Evolutionary conservation across 2,797 vertebrate species (phyloP), one percentile per base, ranked within the genome.

Genomic region (Intellagama lesueurii): DNA sequence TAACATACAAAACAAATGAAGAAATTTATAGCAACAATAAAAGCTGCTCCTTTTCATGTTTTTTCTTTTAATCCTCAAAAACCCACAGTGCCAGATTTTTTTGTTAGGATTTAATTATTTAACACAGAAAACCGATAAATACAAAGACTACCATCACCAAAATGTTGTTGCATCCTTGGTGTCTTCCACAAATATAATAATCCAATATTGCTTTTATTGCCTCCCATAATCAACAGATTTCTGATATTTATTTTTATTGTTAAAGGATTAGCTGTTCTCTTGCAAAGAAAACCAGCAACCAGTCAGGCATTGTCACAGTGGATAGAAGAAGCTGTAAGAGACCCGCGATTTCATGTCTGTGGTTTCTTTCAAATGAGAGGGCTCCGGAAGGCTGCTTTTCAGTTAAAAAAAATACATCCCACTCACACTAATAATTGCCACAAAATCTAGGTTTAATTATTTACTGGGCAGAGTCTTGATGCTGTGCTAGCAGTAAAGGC

Each of bases 261-360:
- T 12, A 32, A 52, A 76, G 35, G 69, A 24, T 11, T 73, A 85
- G 28, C 40, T 64, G 47, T 70, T 69, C n/a, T 56, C 12, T 66
- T 89, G 44, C 81, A 85, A 88, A 87, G 68, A 83, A 83, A 86
- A 35, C 78, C 77, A 89, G 19, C 64, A 78, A 90, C 40, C 78
- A 85, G 77, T 30, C 78, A 81, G 72, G 60, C 68, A 76, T 40
- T 81, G 49, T 49, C 19, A 78, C 52, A 28, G 35, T 64, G 56
- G 30, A 28, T 75, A 66, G 69, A 70, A 83, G 77, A 76, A 73
- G 85, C 68, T 73, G 8, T 60, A 76, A 40, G 22, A 72, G 28
- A 92, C 64, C 44, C 47, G 0, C 26, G 64, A 85, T 83, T 44
- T 86, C 83, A 75, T 79, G 75, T 64, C 47, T 84, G 83, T 28